Percentiles rank a stretch among this genome's conserved stretches.
These are phyloP conservation scores for Fabriciana adippe DNA, from an alignment of 2,888 invertebrate genomes.

Conservation along the genomic window DNA sequence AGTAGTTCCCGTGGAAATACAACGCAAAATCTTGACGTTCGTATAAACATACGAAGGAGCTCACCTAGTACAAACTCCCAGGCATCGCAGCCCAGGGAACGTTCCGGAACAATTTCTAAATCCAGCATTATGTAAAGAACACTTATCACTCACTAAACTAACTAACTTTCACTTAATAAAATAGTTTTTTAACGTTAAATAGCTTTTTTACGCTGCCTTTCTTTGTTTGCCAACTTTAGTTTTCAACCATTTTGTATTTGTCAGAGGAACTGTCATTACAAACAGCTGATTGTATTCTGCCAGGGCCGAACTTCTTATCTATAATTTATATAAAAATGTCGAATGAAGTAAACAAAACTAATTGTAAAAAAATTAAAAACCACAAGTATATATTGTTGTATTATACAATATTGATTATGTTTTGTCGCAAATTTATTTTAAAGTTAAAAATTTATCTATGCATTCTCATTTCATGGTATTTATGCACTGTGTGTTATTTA, in stretches of 20 bases:
- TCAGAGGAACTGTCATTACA: slow-evolving; percentile 82
- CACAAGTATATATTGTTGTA: too few relatives aligned
- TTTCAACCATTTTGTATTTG: slow-evolving; percentile 83
- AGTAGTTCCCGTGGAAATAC: slow-evolving; percentile 70
- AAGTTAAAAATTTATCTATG: too few relatives aligned
- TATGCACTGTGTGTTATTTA: too few relatives aligned
- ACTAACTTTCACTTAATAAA: slow-evolving; percentile 74
- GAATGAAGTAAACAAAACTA: too few relatives aligned
- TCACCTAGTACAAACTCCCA: slow-evolving; percentile 98
- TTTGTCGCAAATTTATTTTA: too few relatives aligned
- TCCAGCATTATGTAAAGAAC: slow-evolving; percentile 91
- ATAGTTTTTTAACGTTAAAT: slow-evolving; percentile 66
- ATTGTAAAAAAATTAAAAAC: too few relatives aligned
- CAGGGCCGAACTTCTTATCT: slow-evolving; percentile 58
- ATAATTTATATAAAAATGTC: not conserved
- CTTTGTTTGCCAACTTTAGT: slow-evolving; percentile 83
- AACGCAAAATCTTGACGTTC: slow-evolving; percentile 81
- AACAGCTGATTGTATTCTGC: slow-evolving; percentile 82
- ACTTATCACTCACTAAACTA: slow-evolving; percentile 92
- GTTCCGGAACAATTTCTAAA: slow-evolving; percentile 97
- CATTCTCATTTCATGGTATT: too few relatives aligned
- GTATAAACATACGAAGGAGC: slow-evolving; percentile 75
- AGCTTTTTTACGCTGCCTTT: slow-evolving; percentile 77
- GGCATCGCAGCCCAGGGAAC: slow-evolving; percentile 97
- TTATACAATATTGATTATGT: too few relatives aligned